Evolutionary conservation across 2,797 vertebrate genomes (phyloP).

Genomic region (Capromys pilorides): DNA sequence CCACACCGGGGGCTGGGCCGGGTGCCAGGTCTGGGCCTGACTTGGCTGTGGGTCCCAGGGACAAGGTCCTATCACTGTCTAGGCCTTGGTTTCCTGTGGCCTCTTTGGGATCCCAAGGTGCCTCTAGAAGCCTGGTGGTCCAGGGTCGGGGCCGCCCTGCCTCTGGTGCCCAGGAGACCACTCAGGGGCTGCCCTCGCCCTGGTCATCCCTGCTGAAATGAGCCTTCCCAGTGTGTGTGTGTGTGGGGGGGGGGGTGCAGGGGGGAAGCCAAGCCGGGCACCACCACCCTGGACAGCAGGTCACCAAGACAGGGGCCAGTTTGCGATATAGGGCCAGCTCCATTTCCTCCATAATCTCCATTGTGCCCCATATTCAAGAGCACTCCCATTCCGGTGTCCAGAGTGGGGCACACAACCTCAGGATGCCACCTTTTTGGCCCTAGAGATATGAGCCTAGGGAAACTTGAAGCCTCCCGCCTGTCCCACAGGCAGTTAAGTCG

Average conservation of each 20-base stretch:
- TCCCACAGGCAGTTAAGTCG: background rate
- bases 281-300: background rate
- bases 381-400: background rate
- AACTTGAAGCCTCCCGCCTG: background rate
- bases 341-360: background rate
- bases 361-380: background rate
- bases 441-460: background rate
- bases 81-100: background rate
- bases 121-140: background rate
- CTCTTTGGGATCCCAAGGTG: background rate
- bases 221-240: background rate
- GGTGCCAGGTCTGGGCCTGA: background rate
- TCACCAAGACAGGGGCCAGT: background rate
- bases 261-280: background rate
- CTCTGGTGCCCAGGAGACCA: background rate
- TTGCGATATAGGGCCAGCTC: background rate
- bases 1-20: background rate
- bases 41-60: background rate
- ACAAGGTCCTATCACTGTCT: background rate
- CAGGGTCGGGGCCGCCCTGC: fast-evolving
- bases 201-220: background rate
- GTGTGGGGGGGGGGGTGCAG: background rate
- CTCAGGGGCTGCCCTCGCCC: background rate
- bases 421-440: background rate
- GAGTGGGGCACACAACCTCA: background rate